These are phyloP conservation scores for Chelidonichthys spinosus DNA, from an alignment of 2,797 vertebrate species.

Conservation along the genomic window DNA sequence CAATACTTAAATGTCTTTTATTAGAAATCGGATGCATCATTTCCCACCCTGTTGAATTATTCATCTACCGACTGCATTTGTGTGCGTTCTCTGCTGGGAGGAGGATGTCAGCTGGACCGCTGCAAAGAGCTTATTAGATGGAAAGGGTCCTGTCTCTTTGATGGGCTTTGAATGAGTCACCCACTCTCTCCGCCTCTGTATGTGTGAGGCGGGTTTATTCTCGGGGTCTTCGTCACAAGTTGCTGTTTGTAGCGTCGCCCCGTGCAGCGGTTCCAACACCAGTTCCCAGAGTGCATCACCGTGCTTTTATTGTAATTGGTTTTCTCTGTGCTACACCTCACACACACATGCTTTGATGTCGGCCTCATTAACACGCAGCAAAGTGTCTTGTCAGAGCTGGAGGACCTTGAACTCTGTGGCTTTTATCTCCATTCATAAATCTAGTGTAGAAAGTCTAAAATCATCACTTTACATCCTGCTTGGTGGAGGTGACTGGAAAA, in stretches of 20 bases:
- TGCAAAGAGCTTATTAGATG: conserved; percentile 71
- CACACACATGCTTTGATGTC: conserved; percentile 38
- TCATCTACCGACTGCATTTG: conserved; percentile 61
- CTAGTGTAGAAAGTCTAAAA: background rate
- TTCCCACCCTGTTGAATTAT: conserved; percentile 65
- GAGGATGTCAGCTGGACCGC: conserved; percentile 57
- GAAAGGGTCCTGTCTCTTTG: conserved; percentile 63
- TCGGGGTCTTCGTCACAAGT: conserved; percentile 44
- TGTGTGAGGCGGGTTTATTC: conserved; percentile 44
- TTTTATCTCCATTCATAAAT: conserved; percentile 12
- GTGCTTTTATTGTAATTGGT: conserved; percentile 19
- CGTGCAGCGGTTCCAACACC: conserved; percentile 35
- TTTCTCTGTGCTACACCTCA: conserved; percentile 15
- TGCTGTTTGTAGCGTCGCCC: conserved; percentile 43
- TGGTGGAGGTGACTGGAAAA: conserved; percentile 6
- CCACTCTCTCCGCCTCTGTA: conserved; percentile 24
- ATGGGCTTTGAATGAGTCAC: conserved; percentile 69
- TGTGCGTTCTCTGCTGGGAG: conserved; percentile 53
- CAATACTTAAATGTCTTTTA: conserved; percentile 37
- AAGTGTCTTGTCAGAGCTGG: conserved; percentile 13
- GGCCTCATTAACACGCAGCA: conserved; percentile 37
- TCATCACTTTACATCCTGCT: conserved; percentile 7
- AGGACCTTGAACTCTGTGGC: background rate
- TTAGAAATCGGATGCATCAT: conserved; percentile 53
- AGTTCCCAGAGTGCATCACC: background rate